Conservation (phyloP, 2,797 vertebrate genomes). For the Channa striata region DNA sequence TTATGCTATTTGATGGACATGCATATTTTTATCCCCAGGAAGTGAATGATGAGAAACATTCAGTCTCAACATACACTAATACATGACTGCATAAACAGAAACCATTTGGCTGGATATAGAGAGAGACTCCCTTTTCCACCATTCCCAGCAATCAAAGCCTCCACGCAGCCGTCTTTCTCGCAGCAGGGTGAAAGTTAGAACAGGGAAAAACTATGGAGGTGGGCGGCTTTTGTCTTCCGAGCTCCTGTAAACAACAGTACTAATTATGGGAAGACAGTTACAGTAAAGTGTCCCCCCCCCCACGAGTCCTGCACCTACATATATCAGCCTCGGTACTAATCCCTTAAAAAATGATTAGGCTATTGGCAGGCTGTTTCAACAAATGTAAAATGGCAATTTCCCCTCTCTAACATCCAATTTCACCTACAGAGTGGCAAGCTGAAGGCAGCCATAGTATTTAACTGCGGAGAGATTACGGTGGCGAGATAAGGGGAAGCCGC, state of each 20-base stretch:
- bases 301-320: conserved; percentile 33
- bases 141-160: conserved; percentile 59
- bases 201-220: conserved; percentile 22
- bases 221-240: conserved; percentile 33
- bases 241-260: conserved; percentile 46
- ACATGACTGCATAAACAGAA: no score
- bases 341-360: conserved; percentile 57
- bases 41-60: background rate
- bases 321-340: conserved; percentile 57
- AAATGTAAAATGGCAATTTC: conserved; percentile 55
- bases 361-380: conserved; percentile 54
- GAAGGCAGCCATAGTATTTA: conserved; percentile 69
- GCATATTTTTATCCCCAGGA: background rate
- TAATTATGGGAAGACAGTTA: conserved; percentile 21
- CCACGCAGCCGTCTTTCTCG: conserved; percentile 46
- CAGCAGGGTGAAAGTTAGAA: conserved; percentile 54
- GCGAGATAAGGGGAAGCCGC: conserved; percentile 77
- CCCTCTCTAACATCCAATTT: conserved; percentile 55
- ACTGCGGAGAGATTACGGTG: conserved; percentile 70
- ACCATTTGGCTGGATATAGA: no score
- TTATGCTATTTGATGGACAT: no score
- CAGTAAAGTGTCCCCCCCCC: background rate
- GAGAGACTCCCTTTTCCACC: background rate
- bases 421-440: conserved; percentile 47
- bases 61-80: background rate